phyloP scores from a whole-genome alignment of 2,888 invertebrate species.

The Hymenopus coronatus region DNA sequence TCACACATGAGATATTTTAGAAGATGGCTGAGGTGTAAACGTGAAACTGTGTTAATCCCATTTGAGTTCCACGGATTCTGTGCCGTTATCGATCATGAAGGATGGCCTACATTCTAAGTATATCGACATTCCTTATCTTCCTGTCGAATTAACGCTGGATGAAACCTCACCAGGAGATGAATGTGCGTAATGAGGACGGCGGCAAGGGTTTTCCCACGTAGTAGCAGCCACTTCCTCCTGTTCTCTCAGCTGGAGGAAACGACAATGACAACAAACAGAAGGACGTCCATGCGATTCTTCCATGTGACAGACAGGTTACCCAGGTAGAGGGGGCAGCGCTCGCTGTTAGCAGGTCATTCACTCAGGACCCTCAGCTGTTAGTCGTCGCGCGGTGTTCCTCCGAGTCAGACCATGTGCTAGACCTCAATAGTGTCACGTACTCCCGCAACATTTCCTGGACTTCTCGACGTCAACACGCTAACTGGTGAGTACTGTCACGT shows the following conservation, averaged over 20 bases:
- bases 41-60: too few relatives aligned
- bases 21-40: too few relatives aligned
- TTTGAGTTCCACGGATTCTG: too few relatives aligned
- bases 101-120: too few relatives aligned
- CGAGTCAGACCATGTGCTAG: background rate
- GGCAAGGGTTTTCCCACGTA: background rate
- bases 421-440: background rate
- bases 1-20: too few relatives aligned
- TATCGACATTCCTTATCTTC: too few relatives aligned
- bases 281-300: background rate
- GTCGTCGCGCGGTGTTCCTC: background rate
- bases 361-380: slow-evolving; percentile 15
- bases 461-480: background rate
- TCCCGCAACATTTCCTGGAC: background rate
- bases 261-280: background rate
- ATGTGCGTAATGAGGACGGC: too few relatives aligned
- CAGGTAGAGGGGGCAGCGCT: background rate
- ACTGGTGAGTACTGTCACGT: slow-evolving; percentile 5
- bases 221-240: background rate
- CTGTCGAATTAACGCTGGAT: too few relatives aligned
- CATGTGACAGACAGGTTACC: background rate
- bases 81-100: too few relatives aligned
- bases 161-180: too few relatives aligned
- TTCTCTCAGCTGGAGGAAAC: background rate
- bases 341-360: slow-evolving; percentile 14